Evolutionary conservation across 2,113 vertebrate genomes (phyloP), one percentile per base, ranked within the genome.

Genomic region (Syrrhaptes paradoxus): DNA sequence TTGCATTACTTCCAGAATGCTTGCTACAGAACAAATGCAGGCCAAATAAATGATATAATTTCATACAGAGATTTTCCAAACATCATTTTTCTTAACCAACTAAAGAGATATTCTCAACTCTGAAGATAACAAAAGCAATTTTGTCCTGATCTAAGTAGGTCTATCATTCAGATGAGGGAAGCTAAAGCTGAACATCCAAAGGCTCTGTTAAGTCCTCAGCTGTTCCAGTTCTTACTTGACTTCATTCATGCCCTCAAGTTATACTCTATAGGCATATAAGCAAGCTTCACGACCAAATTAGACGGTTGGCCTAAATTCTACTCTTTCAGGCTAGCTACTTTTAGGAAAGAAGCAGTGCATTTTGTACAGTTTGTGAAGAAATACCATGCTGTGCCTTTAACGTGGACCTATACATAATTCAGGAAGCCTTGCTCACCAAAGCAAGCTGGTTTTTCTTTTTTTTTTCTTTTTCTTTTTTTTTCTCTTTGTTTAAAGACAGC

Each of bases 1-100:
- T 87, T 89, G 26, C 34, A 49, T 90, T 96, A 45, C 66, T 97
- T 96, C 78, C 62, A 90, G 62, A 91, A 79, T 73, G 45, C 28
- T 90, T 85, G 38, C 41, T 87, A 68, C 87, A 85, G 58, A 91
- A 72, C 24, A 76, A 87, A 94, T 85, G 75, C 74, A 85, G 67
- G 62, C 62, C 75, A 89, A 92, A 85, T 82, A 96, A 93, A 70
- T 65, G 62, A 52, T 63, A 46, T 9, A 63, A 49, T 58, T 14
- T 46, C 54, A 70, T 54, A 72, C 8, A 46, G 45, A 49, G 5
- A 43, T 93, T 88, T 95, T 28, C 62, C 71, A 82, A 95, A 85
- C 32, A 57, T 57, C 75, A 26, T 59, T 94, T 82, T 79, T 58
- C 70, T 71, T 55, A 75, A 48, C 5, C 32, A 90, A 36, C 31